phyloP scores from a whole-genome alignment of 2,888 invertebrate species.

The Eupithecia subumbrata region DNA sequence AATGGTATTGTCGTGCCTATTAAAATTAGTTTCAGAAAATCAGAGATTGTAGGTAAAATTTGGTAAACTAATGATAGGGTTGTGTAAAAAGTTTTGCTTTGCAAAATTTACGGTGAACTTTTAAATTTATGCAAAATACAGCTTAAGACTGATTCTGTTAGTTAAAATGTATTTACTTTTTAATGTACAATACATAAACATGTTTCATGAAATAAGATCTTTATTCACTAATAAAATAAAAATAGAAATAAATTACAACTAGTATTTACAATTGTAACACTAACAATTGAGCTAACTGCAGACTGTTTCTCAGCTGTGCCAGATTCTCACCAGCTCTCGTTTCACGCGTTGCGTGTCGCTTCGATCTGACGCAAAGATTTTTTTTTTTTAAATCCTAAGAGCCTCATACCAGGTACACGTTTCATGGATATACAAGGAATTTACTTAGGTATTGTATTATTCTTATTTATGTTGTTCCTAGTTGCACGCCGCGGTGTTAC shows the following conservation, averaged over 20 bases:
- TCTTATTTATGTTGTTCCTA: background rate
- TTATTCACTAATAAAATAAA: too few species aligned
- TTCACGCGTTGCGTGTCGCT: too few species aligned
- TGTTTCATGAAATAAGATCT: too few species aligned
- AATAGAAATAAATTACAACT: too few species aligned
- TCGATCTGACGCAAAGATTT: too few species aligned
- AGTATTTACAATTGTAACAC: too few species aligned
- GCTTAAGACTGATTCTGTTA: background rate
- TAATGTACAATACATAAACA: background rate
- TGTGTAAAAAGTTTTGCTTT: slow-evolving; percentile 8
- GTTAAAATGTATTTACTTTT: background rate
- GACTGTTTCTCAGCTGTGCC: too few species aligned
- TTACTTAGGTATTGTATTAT: background rate
- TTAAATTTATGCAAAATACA: slow-evolving; percentile 6
- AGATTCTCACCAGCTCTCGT: too few species aligned
- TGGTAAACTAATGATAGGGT: slow-evolving; percentile 17
- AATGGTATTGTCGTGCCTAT: slow-evolving; percentile 29
- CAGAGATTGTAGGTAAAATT: slow-evolving; percentile 20
- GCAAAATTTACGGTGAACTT: slow-evolving; percentile 8
- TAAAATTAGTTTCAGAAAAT: slow-evolving; percentile 35
- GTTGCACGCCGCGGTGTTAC: background rate
- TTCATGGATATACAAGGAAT: background rate
- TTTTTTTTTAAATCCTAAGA: too few species aligned
- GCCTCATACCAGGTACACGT: too few species aligned
- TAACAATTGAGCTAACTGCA: too few species aligned